Conservation (phyloP, 2,797 vertebrate genomes). For the Anguilla megastoma region DNA sequence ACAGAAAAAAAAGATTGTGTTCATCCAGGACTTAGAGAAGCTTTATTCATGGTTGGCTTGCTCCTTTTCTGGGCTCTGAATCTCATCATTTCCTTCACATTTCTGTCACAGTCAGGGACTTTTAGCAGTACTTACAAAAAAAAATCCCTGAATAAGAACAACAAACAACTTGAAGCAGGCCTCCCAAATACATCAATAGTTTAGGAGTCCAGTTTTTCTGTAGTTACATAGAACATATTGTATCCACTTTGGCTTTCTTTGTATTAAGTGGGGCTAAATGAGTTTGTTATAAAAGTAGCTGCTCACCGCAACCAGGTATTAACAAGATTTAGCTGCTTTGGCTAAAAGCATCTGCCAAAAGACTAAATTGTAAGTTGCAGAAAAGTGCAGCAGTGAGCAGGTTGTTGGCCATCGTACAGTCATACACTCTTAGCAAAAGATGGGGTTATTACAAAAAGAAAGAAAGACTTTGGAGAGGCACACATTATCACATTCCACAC, state of each 20-base stretch:
- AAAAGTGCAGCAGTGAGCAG: not conserved
- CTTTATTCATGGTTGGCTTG: slow-evolving; percentile 7
- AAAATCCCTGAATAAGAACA: not conserved
- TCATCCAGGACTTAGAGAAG: not conserved
- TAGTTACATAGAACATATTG: not conserved
- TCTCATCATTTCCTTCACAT: not conserved
- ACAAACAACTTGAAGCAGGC: not conserved
- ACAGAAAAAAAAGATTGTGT: not conserved
- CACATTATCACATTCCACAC: not conserved
- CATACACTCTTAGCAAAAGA: slow-evolving; percentile 33
- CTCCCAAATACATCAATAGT: not conserved
- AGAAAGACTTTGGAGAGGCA: not conserved
- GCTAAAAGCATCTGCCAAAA: not conserved
- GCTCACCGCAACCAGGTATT: not conserved
- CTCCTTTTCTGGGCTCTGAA: not conserved
- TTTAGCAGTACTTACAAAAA: not conserved
- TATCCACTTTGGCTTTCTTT: not conserved
- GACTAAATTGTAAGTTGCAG: no score
- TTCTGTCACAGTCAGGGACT: slow-evolving; percentile 2
- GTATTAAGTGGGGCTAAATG: not conserved
- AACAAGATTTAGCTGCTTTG: not conserved
- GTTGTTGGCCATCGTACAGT: not conserved
- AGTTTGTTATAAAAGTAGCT: not conserved
- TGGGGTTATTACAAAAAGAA: slow-evolving; percentile 63
- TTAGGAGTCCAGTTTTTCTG: not conserved